phyloP scores from a whole-genome alignment of 1,140 invertebrate species.

The Rhizoglyphus robini region DNA sequence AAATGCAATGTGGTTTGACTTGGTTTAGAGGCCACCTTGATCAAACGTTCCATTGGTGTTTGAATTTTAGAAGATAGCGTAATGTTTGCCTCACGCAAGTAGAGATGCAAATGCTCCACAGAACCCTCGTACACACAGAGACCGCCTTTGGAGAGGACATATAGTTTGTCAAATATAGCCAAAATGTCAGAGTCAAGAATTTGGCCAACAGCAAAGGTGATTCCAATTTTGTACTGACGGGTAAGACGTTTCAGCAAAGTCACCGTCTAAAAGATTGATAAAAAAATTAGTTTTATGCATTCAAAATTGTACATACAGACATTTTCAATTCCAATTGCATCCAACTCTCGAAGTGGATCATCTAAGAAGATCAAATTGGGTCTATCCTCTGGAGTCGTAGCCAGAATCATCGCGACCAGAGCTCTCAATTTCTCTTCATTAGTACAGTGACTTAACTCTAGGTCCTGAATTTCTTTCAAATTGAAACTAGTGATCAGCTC shows the following conservation, averaged over 20 bases:
- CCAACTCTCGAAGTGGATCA: neutral
- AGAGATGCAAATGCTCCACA: neutral
- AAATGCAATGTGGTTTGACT: neutral
- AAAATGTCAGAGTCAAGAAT: slow-evolving; percentile 12
- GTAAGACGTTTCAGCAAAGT: neutral
- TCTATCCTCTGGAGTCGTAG: neutral
- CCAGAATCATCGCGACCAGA: neutral
- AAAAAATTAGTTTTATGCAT: neutral
- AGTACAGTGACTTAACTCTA: neutral
- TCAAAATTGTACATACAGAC: no score
- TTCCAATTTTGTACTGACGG: neutral
- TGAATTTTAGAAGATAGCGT: neutral
- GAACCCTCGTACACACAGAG: slow-evolving; percentile 30
- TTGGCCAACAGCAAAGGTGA: neutral
- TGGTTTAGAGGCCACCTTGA: slow-evolving; percentile 4
- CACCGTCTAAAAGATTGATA: neutral
- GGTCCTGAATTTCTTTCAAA: neutral
- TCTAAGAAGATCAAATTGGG: slow-evolving; percentile 5
- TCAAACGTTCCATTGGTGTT: slow-evolving; percentile 8
- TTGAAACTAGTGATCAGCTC: neutral
- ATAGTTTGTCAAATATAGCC: slow-evolving; percentile 20
- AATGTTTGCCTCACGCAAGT: neutral
- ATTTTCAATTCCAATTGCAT: neutral
- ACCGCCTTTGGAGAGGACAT: slow-evolving; percentile 20
- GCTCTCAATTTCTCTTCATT: neutral